Percentiles rank a stretch among this genome's conserved stretches.
These are phyloP conservation scores for Pyrgus malvae DNA, from an alignment of 2,888 invertebrate species.

Conservation along the genomic window DNA sequence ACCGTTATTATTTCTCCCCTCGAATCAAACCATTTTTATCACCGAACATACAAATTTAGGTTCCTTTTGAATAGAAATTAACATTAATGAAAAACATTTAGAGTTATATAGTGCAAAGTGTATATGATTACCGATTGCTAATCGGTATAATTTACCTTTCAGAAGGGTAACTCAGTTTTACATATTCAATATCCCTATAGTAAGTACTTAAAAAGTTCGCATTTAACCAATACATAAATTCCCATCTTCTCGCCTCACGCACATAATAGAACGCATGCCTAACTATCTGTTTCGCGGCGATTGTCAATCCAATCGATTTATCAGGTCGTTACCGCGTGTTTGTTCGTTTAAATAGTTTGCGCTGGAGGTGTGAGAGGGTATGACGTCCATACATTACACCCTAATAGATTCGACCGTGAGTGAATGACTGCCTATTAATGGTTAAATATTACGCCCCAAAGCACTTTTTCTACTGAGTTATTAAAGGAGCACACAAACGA, in stretches of 20 bases:
- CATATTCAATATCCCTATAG: no score
- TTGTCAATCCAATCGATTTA: constrained; percentile 64
- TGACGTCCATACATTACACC: constrained; percentile 22
- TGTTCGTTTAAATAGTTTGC: constrained; percentile 44
- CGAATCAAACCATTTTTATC: no score
- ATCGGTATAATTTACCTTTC: no score
- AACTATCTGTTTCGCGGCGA: constrained; percentile 51
- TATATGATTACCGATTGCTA: no score
- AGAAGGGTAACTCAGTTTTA: no score
- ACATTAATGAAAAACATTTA: no score
- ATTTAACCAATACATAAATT: no score
- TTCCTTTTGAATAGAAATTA: no score
- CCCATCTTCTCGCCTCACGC: not conserved
- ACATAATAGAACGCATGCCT: constrained; percentile 41
- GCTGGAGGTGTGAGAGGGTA: constrained; percentile 31
- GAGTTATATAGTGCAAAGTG: no score
- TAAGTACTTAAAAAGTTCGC: no score
- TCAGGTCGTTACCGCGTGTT: constrained; percentile 51
- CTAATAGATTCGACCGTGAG: constrained; percentile 21
- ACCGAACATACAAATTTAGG: no score
- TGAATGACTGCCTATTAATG: constrained; percentile 24
- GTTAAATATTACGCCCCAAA: constrained; percentile 19
- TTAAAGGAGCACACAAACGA: constrained; percentile 6
- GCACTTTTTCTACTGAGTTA: constrained; percentile 8
- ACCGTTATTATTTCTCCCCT: no score